Conservation (phyloP, 1,140 invertebrate species). For the Aphaenogaster rudis region DNA sequence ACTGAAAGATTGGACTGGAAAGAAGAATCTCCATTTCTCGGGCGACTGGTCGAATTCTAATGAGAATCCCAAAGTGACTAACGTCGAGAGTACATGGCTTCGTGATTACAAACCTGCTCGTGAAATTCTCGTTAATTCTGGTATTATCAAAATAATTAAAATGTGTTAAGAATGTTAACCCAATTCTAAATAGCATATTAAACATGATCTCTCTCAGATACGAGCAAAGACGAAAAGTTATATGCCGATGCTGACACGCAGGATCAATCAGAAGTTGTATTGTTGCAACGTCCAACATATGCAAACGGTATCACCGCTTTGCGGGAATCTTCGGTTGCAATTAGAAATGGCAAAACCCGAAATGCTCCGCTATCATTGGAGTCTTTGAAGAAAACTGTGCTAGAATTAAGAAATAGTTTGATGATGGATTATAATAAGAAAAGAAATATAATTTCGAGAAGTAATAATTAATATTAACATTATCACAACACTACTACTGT, state of each 20-base stretch:
- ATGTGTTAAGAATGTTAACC: not conserved
- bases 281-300: not conserved
- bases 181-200: not conserved
- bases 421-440: not conserved
- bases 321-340: not conserved
- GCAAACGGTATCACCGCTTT: not conserved
- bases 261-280: constrained; percentile 21
- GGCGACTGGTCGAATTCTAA: constrained; percentile 63
- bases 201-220: not conserved
- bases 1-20: constrained; percentile 57
- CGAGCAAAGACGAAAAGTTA: not conserved
- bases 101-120: constrained; percentile 17
- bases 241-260: not conserved
- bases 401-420: constrained; percentile 69
- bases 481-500: not conserved
- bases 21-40: constrained; percentile 59
- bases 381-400: constrained; percentile 70
- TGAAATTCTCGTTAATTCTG: constrained; percentile 33
- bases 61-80: constrained; percentile 33
- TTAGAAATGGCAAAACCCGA: not conserved
- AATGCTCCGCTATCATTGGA: constrained; percentile 54
- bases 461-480: not conserved
- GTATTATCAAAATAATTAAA: constrained; percentile 19
- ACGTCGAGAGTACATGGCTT: constrained; percentile 26
- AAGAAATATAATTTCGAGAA: not conserved